A percentile compares a stretch with the other conserved stretches of the same genome.
phyloP scores from a whole-genome alignment of 1,140 invertebrate genomes.

The Maconellicoccus hirsutus region DNA sequence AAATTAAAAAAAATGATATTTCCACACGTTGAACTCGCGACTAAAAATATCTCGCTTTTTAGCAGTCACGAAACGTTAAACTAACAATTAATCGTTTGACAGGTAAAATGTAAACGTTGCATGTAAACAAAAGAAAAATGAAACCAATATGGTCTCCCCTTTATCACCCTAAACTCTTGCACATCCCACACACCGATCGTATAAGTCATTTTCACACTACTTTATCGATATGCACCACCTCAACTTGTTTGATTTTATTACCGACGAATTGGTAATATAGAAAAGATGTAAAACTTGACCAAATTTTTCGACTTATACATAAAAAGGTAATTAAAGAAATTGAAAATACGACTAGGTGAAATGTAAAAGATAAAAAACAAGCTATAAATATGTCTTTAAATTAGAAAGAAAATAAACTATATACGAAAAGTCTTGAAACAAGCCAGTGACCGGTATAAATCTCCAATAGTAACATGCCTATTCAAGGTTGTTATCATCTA shows the following conservation, averaged over 20 bases:
- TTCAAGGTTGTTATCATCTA: neutral
- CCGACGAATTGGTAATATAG: neutral
- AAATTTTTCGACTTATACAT: neutral
- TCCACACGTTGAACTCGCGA: too few species aligned
- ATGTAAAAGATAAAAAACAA: slow-evolving; percentile 10
- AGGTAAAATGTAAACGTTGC: too few species aligned
- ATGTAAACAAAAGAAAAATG: too few species aligned
- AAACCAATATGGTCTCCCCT: too few species aligned
- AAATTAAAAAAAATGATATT: too few species aligned
- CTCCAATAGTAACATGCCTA: neutral
- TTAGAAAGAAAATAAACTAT: neutral
- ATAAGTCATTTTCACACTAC: neutral
- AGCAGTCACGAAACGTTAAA: too few species aligned
- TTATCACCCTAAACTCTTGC: too few species aligned
- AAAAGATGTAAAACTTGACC: neutral
- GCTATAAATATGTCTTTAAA: slow-evolving; percentile 1
- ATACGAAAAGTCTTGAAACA: neutral
- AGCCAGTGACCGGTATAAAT: neutral
- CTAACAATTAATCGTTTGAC: too few species aligned
- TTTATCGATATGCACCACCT: neutral
- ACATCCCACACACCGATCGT: neutral
- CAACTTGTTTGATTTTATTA: neutral
- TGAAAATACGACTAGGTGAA: neutral
- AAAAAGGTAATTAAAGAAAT: slow-evolving; percentile 10
- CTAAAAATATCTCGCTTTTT: too few species aligned